Base-by-base conservation (phyloP, 2,113 vertebrate genomes). In the Seriola aureovittata region DNA sequence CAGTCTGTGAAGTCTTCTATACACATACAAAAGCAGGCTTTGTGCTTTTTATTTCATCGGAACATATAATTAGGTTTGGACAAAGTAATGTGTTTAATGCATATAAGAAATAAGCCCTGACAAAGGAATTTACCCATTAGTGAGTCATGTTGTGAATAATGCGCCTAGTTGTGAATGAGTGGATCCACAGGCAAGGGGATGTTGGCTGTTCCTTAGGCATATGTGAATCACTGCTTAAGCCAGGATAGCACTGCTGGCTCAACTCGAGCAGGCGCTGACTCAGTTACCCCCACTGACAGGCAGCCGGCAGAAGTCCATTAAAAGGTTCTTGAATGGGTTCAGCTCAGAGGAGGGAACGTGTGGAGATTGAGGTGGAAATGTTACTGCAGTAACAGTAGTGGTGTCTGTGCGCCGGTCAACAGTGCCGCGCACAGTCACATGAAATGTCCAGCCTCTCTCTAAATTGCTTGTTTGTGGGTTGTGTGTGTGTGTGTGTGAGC, bases 241-340 rank as follows among this genome's bases (percentile, higher is more conserved):
- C 63, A 32, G 75, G 67, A 67, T 62, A 64, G 69, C 23, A 3
- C 10, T 36, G 66, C 57, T 44, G 68, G 83, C 86, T 83, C 50
- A 55, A 76, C 68, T 69, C 21, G 72, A 76, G 73, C 55, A 78
- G 65, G n/a, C 34, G 78, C 86, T 90, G 91, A 93, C 82, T 92
- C 90, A 85, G 87, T 86, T 70, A 50, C 67, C 82, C 58, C 44
- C 66, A 17, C 71, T 85, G 78, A 75, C 63, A 74, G 78, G 82
- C 84, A 75, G 86, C 72, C 23, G 44, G 86, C 78, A 77, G 69
- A 78, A 78, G 84, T 89, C 85, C 82, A 92, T 92, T 92, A 85
- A 86, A 84, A 71, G 80, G 58, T 81, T 70, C 44, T 75, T 87
- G 85, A 90, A 89, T 81, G 75, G 80, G 68, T 57, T 50, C 71